A percentile compares a stretch with the other conserved stretches of the same genome.
phyloP scores from a whole-genome alignment of 2,888 invertebrate genomes.

The Lissonota sp. region DNA sequence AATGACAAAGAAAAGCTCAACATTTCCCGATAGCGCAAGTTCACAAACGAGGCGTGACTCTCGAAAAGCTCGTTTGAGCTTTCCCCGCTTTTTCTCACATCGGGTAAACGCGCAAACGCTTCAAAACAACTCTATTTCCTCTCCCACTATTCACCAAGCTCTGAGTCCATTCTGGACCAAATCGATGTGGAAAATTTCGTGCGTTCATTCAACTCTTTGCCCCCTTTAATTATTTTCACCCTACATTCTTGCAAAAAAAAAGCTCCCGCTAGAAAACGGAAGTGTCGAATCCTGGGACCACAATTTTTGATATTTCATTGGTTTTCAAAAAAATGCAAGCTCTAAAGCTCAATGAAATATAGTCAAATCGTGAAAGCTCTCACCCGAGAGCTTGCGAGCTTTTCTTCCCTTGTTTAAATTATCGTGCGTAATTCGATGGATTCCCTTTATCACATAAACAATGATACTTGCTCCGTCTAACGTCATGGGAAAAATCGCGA shows the following conservation, averaged over 20 bases:
- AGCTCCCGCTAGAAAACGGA: constrained; percentile 19
- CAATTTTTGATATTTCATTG: neutral
- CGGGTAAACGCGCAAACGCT: constrained; percentile 73
- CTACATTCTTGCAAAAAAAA: too few species aligned
- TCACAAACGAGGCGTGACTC: constrained; percentile 73
- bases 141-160: constrained; percentile 58
- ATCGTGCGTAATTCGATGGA: neutral
- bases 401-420: neutral
- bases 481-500: constrained; percentile 26
- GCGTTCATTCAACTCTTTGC: constrained; percentile 70
- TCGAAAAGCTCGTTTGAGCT: constrained; percentile 67
- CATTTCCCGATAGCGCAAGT: neutral
- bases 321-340: neutral
- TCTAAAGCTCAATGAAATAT: neutral
- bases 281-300: neutral
- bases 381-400: too few species aligned
- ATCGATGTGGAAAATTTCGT: constrained; percentile 75
- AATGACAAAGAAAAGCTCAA: too few species aligned
- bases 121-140: constrained; percentile 28
- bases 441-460: constrained; percentile 26
- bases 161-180: constrained; percentile 68
- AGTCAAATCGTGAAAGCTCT: neutral
- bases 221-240: constrained; percentile 11
- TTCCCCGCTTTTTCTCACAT: constrained; percentile 71
- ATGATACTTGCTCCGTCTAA: constrained; percentile 55